Conservation (phyloP, 1,140 invertebrate genomes). For the Muscidifurax raptorellus region DNA sequence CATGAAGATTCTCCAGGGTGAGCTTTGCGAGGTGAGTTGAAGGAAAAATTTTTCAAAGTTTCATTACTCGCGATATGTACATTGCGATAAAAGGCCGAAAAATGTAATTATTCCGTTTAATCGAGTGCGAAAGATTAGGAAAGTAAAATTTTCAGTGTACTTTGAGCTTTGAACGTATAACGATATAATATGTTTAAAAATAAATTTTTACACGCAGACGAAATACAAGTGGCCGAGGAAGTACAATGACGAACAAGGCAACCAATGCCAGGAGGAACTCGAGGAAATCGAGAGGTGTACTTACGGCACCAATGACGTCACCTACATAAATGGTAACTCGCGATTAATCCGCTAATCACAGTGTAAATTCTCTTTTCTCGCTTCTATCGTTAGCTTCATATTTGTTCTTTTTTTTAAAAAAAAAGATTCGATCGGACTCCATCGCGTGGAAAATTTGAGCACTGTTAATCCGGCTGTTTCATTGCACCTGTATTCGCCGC, state of each 20-base stretch:
- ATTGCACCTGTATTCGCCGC: slow-evolving; percentile 97
- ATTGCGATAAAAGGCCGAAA: no score
- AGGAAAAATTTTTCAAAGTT: slow-evolving; percentile 43
- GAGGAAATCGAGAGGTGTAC: slow-evolving; percentile 80
- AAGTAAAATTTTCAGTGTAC: slow-evolving; percentile 54
- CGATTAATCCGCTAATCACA: neutral
- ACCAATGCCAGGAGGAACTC: slow-evolving; percentile 73
- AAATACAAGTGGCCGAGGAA: slow-evolving; percentile 84
- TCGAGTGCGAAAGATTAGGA: no score
- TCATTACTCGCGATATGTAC: no score
- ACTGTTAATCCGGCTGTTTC: slow-evolving; percentile 92
- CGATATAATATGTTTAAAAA: no score
- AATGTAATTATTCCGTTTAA: no score
- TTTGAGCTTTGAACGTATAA: neutral
- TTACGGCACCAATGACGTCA: slow-evolving; percentile 86
- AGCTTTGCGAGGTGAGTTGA: slow-evolving; percentile 79
- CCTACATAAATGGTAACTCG: slow-evolving; percentile 95
- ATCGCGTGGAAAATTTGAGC: slow-evolving; percentile 96
- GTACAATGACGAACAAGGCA: slow-evolving; percentile 50
- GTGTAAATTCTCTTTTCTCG: neutral
- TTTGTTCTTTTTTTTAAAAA: no score
- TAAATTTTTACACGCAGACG: slow-evolving; percentile 74
- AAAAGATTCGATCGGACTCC: slow-evolving; percentile 96
- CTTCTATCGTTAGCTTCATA: neutral
- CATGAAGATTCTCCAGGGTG: slow-evolving; percentile 92